Conservation (phyloP, 2,797 vertebrate species). For the Acomys russatus region DNA sequence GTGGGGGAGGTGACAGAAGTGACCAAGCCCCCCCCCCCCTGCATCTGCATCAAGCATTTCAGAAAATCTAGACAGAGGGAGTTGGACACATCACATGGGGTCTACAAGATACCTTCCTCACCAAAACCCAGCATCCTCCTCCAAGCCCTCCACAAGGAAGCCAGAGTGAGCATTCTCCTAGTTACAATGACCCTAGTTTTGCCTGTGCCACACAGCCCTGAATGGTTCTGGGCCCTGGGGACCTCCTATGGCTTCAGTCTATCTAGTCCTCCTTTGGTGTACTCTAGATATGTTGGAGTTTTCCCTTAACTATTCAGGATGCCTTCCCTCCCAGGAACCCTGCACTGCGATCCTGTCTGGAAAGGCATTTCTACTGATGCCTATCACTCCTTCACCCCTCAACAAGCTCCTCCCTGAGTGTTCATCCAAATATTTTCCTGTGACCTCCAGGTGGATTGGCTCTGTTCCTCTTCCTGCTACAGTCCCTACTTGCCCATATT, state of each 20-base stretch:
- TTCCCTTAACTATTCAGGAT: neutral
- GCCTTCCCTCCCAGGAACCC: neutral
- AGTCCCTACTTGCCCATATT: neutral
- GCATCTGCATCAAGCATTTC: neutral
- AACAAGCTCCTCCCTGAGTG: neutral
- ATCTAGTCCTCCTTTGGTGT: no score
- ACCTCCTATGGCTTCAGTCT: neutral
- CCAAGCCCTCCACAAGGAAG: neutral
- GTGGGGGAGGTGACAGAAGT: no score
- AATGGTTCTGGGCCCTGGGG: neutral
- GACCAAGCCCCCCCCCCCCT: neutral
- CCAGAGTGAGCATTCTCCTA: neutral
- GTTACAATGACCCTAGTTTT: neutral
- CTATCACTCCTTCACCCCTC: neutral
- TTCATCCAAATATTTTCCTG: neutral
- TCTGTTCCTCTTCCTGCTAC: neutral
- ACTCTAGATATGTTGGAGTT: neutral
- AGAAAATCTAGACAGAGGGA: neutral
- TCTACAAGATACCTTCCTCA: neutral
- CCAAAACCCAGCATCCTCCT: neutral
- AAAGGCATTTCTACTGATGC: neutral
- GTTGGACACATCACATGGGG: neutral
- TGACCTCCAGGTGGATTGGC: neutral
- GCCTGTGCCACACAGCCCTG: neutral
- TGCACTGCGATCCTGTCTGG: neutral